phyloP scores from a whole-genome alignment of 1,140 invertebrate species.

The Lepidurus arcticus region DNA sequence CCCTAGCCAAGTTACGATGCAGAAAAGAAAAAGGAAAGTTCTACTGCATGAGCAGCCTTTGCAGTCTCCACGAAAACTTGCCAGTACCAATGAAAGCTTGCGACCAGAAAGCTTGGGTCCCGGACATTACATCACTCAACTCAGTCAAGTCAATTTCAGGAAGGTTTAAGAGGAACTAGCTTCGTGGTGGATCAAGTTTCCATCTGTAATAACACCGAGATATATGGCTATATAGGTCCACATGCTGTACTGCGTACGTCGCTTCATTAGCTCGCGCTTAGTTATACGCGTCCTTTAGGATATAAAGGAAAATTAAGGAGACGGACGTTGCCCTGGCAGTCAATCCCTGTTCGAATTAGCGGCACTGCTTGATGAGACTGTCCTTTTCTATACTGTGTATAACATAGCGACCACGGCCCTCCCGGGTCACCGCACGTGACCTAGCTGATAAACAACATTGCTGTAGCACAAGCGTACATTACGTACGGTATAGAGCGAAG shows the following conservation, averaged over 20 bases:
- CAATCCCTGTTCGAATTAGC: background rate
- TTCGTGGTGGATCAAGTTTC: too few species aligned
- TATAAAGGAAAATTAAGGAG: too few species aligned
- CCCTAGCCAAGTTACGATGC: background rate
- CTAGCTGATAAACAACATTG: conserved; percentile 4
- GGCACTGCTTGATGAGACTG: background rate
- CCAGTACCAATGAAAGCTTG: background rate
- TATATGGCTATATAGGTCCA: too few species aligned
- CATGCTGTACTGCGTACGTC: too few species aligned
- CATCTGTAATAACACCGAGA: too few species aligned
- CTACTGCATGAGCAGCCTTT: background rate
- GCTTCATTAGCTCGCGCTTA: too few species aligned
- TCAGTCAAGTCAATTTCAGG: too few species aligned
- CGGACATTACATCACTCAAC: too few species aligned
- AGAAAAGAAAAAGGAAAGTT: background rate
- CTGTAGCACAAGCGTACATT: background rate
- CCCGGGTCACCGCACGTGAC: conserved; percentile 9
- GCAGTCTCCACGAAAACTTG: background rate
- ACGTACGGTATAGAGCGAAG: too few species aligned
- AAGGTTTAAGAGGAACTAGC: too few species aligned
- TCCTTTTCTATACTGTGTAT: background rate
- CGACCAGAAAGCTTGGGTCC: too few species aligned
- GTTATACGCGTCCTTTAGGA: too few species aligned
- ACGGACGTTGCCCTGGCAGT: background rate
- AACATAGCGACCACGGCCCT: background rate